Base-by-base conservation (phyloP, 2,113 vertebrate genomes). In the Toxotes jaculatrix region DNA sequence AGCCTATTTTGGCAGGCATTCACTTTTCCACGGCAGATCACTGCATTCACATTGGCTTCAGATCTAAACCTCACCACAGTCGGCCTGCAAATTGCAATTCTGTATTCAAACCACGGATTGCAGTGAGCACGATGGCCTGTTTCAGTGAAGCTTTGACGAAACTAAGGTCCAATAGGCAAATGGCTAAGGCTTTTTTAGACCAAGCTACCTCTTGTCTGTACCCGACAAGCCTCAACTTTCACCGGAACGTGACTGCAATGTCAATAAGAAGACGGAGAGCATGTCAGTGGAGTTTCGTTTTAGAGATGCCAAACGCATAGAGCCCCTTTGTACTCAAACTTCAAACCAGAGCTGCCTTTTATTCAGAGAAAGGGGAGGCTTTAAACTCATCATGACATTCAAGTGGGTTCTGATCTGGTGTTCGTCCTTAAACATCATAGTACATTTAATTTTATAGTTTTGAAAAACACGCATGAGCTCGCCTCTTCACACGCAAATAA, bases 211-310 rank as follows among this genome's bases (percentile, higher is more conserved):
- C 69, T 77, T 88, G 85, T 83, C 87, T 81, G 80, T 27, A 80
- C 32, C 84, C 92, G 82, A 86, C 87, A 77, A 94, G 93, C 87
- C 82, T 94, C 88, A 95, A 95, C 94, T 95, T 95, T 93, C 90
- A 90, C 65, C 77, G 42, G 85, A 85, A 95, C 95, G 95, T 95
- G 95, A 94, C 90, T 74, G 91, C 87, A 90, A 95, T 95, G 74
- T 92, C 91, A 94, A 95, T 92, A 67, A 32, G n/a, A 47, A 79
- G 63, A 85, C 77, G 45, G 87, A 78, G 84, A 73, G 88, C 57
- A 84, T 80, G 89, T 83, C 87, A 84, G 86, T 80, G 71, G 87
- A 88, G 74, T 89, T 91, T 82, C 32, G 75, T 82, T 87, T 89
- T 88, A 84, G 71, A 88, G 77, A 91, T 91, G 91, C 91, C 83